Percentiles rank a stretch among this genome's conserved stretches.
These are phyloP conservation scores for Auanema sp. DNA, from an alignment of 2,888 invertebrate genomes.

Conservation along the genomic window DNA sequence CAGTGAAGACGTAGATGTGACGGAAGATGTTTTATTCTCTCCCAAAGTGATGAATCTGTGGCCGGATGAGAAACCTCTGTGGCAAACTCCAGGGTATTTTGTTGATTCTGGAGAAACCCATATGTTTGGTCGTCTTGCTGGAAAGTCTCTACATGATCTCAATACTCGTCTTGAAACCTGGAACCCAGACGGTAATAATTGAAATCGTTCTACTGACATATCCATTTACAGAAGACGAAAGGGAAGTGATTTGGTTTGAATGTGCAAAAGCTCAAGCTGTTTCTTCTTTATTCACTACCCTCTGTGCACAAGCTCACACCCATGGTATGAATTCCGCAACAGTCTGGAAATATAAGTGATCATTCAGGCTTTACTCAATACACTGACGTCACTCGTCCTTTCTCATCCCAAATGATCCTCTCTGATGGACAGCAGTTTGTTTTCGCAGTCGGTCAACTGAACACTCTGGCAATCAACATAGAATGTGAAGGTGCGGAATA, in stretches of 20 bases:
- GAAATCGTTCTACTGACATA: background rate
- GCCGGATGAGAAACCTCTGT: constrained; percentile 55
- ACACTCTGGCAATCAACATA: constrained; percentile 71
- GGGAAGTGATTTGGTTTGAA: constrained; percentile 23
- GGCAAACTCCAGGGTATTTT: constrained; percentile 63
- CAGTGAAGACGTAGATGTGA: constrained; percentile 20
- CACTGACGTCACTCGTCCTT: constrained; percentile 86
- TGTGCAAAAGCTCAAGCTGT: constrained; percentile 49
- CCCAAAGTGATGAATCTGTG: constrained; percentile 51
- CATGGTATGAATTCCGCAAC: constrained; percentile 32
- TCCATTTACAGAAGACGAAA: constrained; percentile 7
- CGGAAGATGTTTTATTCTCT: constrained; percentile 41
- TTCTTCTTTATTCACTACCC: constrained; percentile 55
- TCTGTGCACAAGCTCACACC: constrained; percentile 61
- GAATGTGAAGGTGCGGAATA: constrained; percentile 53
- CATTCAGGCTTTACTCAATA: constrained; percentile 79
- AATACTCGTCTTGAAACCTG: constrained; percentile 40
- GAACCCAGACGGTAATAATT: constrained; percentile 13
- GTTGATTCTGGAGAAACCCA: constrained; percentile 48
- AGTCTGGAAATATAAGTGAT: background rate
- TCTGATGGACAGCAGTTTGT: constrained; percentile 86
- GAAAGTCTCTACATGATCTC: constrained; percentile 50
- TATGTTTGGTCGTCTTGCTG: constrained; percentile 43
- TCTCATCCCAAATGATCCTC: constrained; percentile 83
- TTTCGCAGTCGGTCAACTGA: constrained; percentile 87